Conservation (phyloP, 2,113 vertebrate species). For the Centrocercus urophasianus region DNA sequence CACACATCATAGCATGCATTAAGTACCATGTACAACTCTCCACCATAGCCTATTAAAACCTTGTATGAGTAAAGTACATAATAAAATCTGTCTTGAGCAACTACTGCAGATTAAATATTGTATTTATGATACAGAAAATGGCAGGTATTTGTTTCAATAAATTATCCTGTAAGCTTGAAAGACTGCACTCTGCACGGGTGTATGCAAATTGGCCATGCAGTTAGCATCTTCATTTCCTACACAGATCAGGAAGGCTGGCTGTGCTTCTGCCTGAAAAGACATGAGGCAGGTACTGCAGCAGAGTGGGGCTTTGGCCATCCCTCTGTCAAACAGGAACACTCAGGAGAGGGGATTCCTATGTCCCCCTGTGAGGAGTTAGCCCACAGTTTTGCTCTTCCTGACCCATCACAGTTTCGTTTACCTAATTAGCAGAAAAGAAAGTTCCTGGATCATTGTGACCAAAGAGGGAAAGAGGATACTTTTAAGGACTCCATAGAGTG, state of each 20-base stretch:
- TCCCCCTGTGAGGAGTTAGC: neutral
- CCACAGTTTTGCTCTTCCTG: neutral
- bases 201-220: neutral
- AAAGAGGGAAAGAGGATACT: neutral
- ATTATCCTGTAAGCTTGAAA: neutral
- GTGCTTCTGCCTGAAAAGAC: neutral
- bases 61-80: neutral
- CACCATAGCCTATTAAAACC: conserved; percentile 36
- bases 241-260: neutral
- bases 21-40: neutral
- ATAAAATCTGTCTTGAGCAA: conserved; percentile 27
- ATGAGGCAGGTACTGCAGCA: neutral
- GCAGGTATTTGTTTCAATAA: conserved; percentile 16
- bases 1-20: conserved; percentile 21
- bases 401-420: neutral
- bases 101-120: conserved; percentile 21
- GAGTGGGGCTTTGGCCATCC: neutral
- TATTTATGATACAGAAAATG: neutral
- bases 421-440: neutral
- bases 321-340: neutral
- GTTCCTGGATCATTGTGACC: neutral
- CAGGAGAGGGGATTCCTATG: neutral
- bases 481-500: neutral
- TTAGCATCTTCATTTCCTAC: neutral
- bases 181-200: neutral